phyloP scores from a whole-genome alignment of 2,113 vertebrate species.

The Callospermophilus lateralis region DNA sequence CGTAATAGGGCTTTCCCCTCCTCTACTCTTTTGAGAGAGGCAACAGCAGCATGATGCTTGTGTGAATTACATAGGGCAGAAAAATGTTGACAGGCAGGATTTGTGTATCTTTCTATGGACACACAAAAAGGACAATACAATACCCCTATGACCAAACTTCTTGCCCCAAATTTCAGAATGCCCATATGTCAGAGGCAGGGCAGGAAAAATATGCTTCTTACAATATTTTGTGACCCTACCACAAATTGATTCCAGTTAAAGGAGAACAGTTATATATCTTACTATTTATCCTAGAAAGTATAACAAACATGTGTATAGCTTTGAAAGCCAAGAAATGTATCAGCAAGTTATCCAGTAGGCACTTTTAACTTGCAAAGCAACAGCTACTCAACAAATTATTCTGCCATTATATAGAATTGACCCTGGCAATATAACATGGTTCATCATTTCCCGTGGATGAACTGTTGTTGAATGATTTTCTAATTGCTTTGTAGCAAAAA shows the following conservation, averaged over 20 bases:
- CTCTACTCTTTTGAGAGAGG: not conserved
- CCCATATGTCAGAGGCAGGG: not conserved
- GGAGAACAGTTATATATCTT: not conserved
- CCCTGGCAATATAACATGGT: conserved; percentile 65
- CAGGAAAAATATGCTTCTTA: not conserved
- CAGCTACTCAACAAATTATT: conserved; percentile 71
- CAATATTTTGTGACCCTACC: too few relatives aligned
- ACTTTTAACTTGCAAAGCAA: conserved; percentile 74
- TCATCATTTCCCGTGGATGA: conserved; percentile 71
- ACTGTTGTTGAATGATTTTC: conserved; percentile 77
- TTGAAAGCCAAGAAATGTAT: not conserved
- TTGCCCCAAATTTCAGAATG: too few relatives aligned
- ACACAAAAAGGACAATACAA: rapidly evolving
- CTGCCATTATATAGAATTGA: conserved; percentile 59
- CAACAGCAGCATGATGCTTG: not conserved
- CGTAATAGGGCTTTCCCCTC: rapidly evolving
- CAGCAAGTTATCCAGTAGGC: conserved; percentile 47
- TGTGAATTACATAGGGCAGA: not conserved
- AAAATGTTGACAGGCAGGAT: not conserved
- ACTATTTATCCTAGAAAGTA: not conserved
- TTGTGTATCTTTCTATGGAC: not conserved
- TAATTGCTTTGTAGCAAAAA: conserved; percentile 76
- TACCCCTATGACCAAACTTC: too few relatives aligned
- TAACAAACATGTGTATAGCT: not conserved
- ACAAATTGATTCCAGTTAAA: not conserved